These are phyloP conservation scores for Gymnorhina tibicen DNA, from an alignment of 2,113 vertebrate species.

Conservation along the genomic window DNA sequence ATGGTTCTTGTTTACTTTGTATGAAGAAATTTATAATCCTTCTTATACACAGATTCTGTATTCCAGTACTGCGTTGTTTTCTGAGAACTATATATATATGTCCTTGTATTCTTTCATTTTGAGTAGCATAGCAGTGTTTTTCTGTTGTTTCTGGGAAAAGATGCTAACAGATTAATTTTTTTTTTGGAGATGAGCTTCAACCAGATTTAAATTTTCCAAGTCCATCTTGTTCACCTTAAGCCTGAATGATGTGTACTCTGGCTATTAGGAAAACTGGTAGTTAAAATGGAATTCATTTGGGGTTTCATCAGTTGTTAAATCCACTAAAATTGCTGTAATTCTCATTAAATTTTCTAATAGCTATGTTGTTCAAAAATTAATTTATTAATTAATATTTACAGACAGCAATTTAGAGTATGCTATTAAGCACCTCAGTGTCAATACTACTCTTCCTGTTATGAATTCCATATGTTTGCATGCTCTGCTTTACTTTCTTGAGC, in stretches of 20 bases:
- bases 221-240: neutral
- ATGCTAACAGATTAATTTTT: neutral
- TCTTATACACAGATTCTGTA: neutral
- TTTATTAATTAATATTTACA: neutral
- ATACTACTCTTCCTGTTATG: neutral
- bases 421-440: neutral
- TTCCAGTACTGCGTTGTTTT: neutral
- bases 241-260: neutral
- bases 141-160: neutral
- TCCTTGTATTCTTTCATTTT: neutral
- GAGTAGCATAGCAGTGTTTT: neutral
- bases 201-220: neutral
- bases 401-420: neutral
- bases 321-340: neutral
- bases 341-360: neutral
- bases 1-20: neutral
- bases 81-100: neutral
- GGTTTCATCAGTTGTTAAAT: neutral
- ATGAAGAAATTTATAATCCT: neutral
- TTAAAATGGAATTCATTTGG: neutral
- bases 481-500: neutral
- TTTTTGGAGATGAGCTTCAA: neutral
- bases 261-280: neutral
- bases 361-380: neutral
- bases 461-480: neutral